phyloP scores from a whole-genome alignment of 2,113 vertebrate species.

The Junco hyemalis region DNA sequence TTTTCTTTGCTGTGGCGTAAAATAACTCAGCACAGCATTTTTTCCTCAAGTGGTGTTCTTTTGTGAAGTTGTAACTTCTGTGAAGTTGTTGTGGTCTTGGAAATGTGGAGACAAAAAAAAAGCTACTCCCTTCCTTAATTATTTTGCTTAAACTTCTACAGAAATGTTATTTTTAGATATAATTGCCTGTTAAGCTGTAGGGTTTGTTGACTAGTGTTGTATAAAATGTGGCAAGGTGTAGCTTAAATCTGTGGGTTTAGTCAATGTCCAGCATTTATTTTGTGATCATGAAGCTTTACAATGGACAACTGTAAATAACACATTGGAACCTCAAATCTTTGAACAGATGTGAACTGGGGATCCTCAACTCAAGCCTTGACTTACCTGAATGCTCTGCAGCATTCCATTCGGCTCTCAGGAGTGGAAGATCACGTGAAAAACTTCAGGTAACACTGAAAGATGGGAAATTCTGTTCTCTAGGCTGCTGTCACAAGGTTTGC shows the following conservation, averaged over 20 bases:
- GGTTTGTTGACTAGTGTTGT: not conserved
- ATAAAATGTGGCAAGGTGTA: not conserved
- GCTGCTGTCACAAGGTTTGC: fast-evolving
- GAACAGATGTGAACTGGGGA: slow-evolving; percentile 98
- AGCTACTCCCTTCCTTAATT: not conserved
- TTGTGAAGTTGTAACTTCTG: not conserved
- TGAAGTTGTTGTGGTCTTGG: not conserved
- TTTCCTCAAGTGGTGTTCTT: not conserved
- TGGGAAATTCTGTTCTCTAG: not conserved
- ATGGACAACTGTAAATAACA: not conserved
- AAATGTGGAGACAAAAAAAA: not conserved
- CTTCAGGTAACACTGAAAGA: slow-evolving; percentile 81
- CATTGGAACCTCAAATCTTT: not conserved
- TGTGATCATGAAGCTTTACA: not conserved
- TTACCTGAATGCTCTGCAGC: slow-evolving; percentile 91
- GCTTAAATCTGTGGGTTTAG: not conserved
- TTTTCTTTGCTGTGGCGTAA: not conserved
- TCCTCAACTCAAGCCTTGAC: slow-evolving; percentile 98
- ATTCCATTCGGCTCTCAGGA: slow-evolving; percentile 91
- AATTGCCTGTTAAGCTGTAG: not conserved
- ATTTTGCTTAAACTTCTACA: not conserved
- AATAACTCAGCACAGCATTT: not conserved
- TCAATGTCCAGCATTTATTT: not conserved
- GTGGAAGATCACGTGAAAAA: slow-evolving; percentile 98
- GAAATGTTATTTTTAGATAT: not conserved